These are phyloP conservation scores for Uria aalge DNA, from an alignment of 2,113 vertebrate genomes.

Conservation along the genomic window DNA sequence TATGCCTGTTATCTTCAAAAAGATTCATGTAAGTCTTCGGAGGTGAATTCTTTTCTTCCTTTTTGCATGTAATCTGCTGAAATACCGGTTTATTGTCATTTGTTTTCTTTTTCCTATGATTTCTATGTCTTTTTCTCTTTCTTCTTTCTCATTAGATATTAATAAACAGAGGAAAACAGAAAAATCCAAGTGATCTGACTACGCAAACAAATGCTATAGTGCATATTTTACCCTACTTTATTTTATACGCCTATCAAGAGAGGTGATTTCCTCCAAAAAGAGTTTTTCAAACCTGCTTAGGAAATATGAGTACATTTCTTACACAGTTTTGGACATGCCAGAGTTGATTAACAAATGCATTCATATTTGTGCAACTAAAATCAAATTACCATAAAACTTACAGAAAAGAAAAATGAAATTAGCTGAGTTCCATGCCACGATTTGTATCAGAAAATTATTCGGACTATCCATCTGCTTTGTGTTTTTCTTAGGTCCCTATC, in stretches of 20 bases:
- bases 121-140: neutral
- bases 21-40: neutral
- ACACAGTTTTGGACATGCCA: slow-evolving; percentile 4
- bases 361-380: slow-evolving; percentile 40
- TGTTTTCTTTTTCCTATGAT: neutral
- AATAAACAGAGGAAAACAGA: neutral
- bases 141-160: neutral
- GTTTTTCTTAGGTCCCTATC: neutral
- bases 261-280: neutral
- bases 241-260: neutral
- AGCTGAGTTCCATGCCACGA: neutral
- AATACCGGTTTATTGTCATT: neutral
- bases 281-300: neutral
- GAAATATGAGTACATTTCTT: slow-evolving; percentile 15
- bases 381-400: slow-evolving; percentile 34
- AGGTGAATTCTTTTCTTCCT: neutral
- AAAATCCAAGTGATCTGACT: neutral
- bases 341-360: slow-evolving; percentile 46
- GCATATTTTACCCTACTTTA: neutral
- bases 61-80: neutral
- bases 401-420: slow-evolving; percentile 36
- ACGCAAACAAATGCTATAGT: neutral
- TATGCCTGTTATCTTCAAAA: slow-evolving; percentile 9
- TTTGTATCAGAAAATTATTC: neutral
- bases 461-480: neutral